Evolutionary conservation across 2,797 vertebrate species (phyloP).

Genomic region (Sylvilagus floridanus): DNA sequence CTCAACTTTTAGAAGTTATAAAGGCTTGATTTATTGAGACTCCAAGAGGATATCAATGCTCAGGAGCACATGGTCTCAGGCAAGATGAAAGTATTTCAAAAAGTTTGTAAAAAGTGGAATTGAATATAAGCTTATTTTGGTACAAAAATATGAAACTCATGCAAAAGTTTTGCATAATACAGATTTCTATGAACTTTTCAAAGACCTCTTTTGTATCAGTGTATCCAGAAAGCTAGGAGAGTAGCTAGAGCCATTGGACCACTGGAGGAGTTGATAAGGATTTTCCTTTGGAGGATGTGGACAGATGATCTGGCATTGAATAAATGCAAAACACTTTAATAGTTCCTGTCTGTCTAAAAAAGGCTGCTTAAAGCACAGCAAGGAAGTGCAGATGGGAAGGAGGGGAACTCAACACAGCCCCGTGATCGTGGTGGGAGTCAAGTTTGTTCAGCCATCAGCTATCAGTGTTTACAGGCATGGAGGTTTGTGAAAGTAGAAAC

Average conservation of each 20-base stretch:
- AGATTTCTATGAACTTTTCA: no score
- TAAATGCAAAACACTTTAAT: conserved; percentile 18
- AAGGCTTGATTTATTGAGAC: neutral
- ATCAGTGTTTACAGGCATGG: neutral
- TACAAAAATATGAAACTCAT: no score
- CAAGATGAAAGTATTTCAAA: neutral
- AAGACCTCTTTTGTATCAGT: neutral
- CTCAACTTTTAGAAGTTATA: neutral
- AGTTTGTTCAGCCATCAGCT: neutral
- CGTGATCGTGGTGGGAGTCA: neutral
- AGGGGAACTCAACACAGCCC: neutral
- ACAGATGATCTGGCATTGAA: neutral
- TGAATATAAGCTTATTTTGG: no score
- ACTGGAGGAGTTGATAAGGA: neutral
- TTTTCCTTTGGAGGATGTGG: conserved; percentile 1
- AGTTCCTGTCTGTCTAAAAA: conserved; percentile 19
- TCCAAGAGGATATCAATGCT: neutral
- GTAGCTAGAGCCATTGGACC: neutral
- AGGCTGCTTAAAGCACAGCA: neutral
- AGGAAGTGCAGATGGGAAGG: neutral
- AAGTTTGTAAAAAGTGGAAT: no score
- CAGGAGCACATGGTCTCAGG: neutral
- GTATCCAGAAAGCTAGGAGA: neutral
- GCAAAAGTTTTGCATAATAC: no score
- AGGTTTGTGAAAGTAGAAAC: neutral